Evolutionary conservation across 2,113 vertebrate species (phyloP).

Genomic region (Cephalopholis sonnerati): DNA sequence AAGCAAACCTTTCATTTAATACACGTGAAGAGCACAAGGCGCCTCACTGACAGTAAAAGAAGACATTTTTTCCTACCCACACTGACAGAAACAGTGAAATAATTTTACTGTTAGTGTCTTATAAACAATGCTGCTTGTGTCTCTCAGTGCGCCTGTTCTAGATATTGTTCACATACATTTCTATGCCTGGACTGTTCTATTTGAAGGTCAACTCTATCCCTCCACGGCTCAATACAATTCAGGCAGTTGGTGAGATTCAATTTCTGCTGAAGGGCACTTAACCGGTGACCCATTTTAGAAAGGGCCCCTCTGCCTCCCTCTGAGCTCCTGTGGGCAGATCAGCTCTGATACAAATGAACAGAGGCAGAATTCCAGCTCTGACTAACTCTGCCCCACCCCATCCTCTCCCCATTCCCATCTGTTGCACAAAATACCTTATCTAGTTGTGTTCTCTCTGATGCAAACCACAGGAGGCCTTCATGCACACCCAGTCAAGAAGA

Average conservation of each 20-base stretch:
- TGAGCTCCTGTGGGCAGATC: conserved; percentile 67
- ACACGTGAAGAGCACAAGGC: conserved; percentile 12
- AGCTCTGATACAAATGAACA: conserved; percentile 67
- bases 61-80: neutral
- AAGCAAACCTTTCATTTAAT: conserved; percentile 37
- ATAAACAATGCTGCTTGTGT: conserved; percentile 60
- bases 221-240: conserved; percentile 74
- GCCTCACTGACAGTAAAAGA: neutral
- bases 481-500: conserved; percentile 56
- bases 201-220: conserved; percentile 78
- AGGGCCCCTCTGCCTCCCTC: conserved; percentile 71
- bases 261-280: conserved; percentile 84
- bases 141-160: conserved; percentile 47
- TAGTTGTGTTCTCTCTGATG: conserved; percentile 52
- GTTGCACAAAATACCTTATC: conserved; percentile 48
- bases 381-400: conserved; percentile 54
- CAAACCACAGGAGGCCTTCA: conserved; percentile 66
- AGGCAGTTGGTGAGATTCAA: conserved; percentile 81
- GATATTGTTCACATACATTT: conserved; percentile 74
- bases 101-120: conserved; percentile 32
- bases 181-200: conserved; percentile 58
- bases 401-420: conserved; percentile 24
- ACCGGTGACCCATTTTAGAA: conserved; percentile 82
- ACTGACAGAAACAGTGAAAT: conserved; percentile 37
- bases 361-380: conserved; percentile 56